Evolutionary conservation across 2,888 invertebrate species (phyloP), one percentile per base, ranked within the genome.

Genomic region (Mythimna loreyi): DNA sequence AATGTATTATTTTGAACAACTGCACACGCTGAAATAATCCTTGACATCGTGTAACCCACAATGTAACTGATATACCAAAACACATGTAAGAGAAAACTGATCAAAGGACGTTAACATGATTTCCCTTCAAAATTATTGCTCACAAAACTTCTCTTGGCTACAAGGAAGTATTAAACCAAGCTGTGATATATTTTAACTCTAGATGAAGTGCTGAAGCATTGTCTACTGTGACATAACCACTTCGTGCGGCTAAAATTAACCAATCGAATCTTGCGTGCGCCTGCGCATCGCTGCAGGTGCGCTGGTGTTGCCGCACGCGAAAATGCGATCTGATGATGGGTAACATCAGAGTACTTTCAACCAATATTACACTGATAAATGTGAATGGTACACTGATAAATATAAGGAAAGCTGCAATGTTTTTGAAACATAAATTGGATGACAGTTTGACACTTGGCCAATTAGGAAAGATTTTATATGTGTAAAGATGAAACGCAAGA

Each of bases 241-340:
- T 88, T 82, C 81, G 87, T 81, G 86, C 71, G 74, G 88, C 91
- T 95, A 95, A 91, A 92, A 90, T 94, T 95, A 94, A 88, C 90
- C 89, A 87, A 91, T 90, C 85, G 89, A 84, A 88, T 80, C 83
- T 83, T 75, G 87, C 82, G 85, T 89, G 91, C 91, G 91, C 91
- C 72, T 75, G 92, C 93, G 93, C 93, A 93, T 93, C 93, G 87
- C 70, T 91, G 93, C 94, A 95, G 94, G 94, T 95, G 93, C 87
- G 86, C 64, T 69, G 45, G 89, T 91, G 92, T 91, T 93, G 92
- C 93, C 89, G 84, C 80, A 78, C 67, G 80, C 84, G 79, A 89
- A 87, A 87, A 89, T 86, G 78, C 83, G 88, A 86, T 91, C 87
- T 73, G 82, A 52, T 50, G 72, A 69, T 28, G 75, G 76, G 64